phyloP scores from a whole-genome alignment of 2,113 vertebrate genomes.

The Podiceps cristatus region DNA sequence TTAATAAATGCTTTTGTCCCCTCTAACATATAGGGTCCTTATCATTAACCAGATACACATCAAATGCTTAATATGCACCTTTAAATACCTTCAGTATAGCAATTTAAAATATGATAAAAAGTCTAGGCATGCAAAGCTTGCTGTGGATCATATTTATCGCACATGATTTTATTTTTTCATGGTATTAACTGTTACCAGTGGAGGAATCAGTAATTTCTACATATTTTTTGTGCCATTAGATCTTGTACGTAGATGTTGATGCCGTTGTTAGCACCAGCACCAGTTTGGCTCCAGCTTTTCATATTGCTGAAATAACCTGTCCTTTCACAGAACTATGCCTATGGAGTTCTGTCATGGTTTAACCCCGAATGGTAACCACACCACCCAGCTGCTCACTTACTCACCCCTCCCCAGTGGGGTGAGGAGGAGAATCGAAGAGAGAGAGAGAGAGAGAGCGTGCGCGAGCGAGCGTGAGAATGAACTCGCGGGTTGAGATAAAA shows the following conservation, averaged over 20 bases:
- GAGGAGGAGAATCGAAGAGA: no score
- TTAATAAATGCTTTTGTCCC: not conserved
- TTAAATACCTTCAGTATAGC: not conserved
- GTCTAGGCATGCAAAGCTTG: not conserved
- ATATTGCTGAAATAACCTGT: not conserved
- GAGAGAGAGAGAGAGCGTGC: no score
- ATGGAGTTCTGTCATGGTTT: no score
- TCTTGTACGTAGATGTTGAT: not conserved
- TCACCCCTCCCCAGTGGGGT: no score
- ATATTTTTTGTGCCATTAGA: not conserved
- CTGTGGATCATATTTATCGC: not conserved
- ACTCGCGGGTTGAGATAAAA: no score
- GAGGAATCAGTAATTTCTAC: not conserved
- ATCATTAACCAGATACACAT: not conserved
- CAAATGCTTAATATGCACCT: not conserved
- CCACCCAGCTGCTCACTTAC: no score
- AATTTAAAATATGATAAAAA: not conserved
- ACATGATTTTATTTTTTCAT: not conserved
- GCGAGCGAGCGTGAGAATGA: no score
- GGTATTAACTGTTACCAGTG: not conserved
- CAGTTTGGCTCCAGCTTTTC: not conserved
- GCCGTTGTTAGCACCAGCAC: not conserved
- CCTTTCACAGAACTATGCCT: not conserved
- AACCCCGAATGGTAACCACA: no score
- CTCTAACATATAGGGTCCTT: not conserved